A percentile compares a stretch with the other conserved stretches of the same genome.
Evolutionary conservation across 2,888 invertebrate genomes (phyloP).

Genomic region (Syrista parreyssii): DNA sequence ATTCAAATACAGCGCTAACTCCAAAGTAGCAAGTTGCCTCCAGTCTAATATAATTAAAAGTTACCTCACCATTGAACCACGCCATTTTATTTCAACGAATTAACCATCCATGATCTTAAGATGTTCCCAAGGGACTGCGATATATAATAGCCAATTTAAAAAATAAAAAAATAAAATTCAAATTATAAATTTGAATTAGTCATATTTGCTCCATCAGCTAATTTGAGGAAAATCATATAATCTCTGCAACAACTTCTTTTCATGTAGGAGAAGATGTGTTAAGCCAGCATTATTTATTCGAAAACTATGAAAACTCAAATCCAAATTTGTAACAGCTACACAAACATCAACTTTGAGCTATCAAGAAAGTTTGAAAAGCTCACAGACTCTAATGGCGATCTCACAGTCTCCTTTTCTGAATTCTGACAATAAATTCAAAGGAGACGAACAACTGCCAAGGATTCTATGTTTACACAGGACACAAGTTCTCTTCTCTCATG

Average conservation of each 20-base stretch:
- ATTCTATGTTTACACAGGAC: not conserved
- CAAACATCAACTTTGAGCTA: not conserved
- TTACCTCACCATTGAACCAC: constrained; percentile 21
- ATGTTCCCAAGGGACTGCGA: not conserved
- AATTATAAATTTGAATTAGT: not conserved
- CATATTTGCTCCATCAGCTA: not conserved
- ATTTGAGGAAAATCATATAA: no score
- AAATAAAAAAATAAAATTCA: not conserved
- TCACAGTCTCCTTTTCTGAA: not conserved
- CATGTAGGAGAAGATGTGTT: not conserved
- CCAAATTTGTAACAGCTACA: not conserved
- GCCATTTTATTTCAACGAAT: not conserved
- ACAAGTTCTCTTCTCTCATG: not conserved
- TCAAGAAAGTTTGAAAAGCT: not conserved
- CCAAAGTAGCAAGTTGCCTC: constrained; percentile 51
- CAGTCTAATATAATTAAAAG: constrained; percentile 47
- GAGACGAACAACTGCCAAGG: not conserved
- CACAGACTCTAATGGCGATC: not conserved
- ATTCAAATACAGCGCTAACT: constrained; percentile 49
- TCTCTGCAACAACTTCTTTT: not conserved
- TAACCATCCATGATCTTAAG: not conserved
- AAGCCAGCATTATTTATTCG: not conserved
- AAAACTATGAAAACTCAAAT: not conserved
- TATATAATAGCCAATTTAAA: not conserved
- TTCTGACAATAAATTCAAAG: not conserved